Evolutionary conservation across 2,888 invertebrate genomes (phyloP), one percentile per base, ranked within the genome.

Genomic region (Spodoptera exigua): DNA sequence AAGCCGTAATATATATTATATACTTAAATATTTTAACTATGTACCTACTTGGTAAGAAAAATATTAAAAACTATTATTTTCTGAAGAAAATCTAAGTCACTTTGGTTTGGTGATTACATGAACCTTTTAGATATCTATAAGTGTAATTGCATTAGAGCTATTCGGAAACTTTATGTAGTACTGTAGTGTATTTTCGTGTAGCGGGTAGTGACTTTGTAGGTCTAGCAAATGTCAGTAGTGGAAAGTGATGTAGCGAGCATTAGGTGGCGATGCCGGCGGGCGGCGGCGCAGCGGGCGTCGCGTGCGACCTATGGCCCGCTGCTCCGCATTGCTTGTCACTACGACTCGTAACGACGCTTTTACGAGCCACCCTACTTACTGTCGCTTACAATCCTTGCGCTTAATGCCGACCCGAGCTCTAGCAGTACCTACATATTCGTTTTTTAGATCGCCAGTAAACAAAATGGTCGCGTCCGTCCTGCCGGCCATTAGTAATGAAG

Each of bases 311-410:
- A 89, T 86, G 82, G 87, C 83, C 75, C 69, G 74, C 85, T 79
- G 82, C 76, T 70, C 68, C 65, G 76, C 80, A 83, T 79, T 80
- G 80, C 86, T 86, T 84, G 86, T 85, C 82, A 76, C 83, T 76
- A 68, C 68, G 75, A 77, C 80, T 79, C 81, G 74, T 88, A 85
- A 89, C 85, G 80, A 83, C 81, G 72, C 79, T 84, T 89, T 91
- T 89, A 91, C 84, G 87, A 86, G 66, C 78, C 79, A 80, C 85
- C 85, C 86, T 82, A 86, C 86, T 86, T 80, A 82, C 74, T 69
- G 69, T 71, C 67, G 68, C 79, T 79, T 80, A 84, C 86, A 83
- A 85, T 81, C 82, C 86, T 86, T 91, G 91, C 82, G 79, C 84
- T 90, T 90, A 92, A 92, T 91, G 86, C 73, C 68, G 73, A 62